Evolutionary conservation across 2,113 vertebrate species (phyloP).

Genomic region (Perccottus glenii): DNA sequence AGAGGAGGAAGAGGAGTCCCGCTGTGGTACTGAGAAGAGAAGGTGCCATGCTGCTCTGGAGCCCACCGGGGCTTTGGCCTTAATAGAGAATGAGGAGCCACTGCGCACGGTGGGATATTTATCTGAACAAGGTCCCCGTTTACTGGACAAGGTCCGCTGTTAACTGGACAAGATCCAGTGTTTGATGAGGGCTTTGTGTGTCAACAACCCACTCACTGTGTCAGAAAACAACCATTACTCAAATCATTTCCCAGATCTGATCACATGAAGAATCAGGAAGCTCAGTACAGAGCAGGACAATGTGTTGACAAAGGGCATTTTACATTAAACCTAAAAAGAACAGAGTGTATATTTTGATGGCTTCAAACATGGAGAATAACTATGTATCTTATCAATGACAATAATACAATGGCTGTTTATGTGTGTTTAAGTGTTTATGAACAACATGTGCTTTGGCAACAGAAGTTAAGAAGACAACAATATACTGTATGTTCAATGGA

Average conservation of each 20-base stretch:
- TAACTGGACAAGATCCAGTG: conserved; percentile 6
- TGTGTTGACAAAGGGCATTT: too few species aligned
- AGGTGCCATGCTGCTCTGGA: conserved; percentile 60
- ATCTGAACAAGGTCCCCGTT: conserved; percentile 74
- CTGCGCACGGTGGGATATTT: conserved; percentile 66
- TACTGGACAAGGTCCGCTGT: conserved; percentile 67
- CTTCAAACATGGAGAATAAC: too few species aligned
- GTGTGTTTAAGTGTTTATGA: too few species aligned
- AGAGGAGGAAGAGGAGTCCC: conserved; percentile 65
- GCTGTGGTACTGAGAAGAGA: conserved; percentile 40
- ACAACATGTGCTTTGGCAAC: too few species aligned
- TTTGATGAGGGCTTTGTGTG: conserved; percentile 55
- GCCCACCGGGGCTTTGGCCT: conserved; percentile 19
- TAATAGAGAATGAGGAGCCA: conserved; percentile 52
- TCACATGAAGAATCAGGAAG: background rate
- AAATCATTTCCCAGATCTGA: conserved; percentile 51
- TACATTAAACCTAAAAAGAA: too few species aligned
- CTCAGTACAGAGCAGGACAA: too few species aligned
- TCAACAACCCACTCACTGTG: conserved; percentile 63
- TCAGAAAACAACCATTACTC: conserved; percentile 50
- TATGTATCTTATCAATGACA: too few species aligned
- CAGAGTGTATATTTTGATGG: too few species aligned
- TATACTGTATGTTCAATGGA: too few species aligned
- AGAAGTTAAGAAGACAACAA: too few species aligned
- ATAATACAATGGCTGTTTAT: too few species aligned